phyloP scores from a whole-genome alignment of 2,888 invertebrate species.

The Nomada fucata region DNA sequence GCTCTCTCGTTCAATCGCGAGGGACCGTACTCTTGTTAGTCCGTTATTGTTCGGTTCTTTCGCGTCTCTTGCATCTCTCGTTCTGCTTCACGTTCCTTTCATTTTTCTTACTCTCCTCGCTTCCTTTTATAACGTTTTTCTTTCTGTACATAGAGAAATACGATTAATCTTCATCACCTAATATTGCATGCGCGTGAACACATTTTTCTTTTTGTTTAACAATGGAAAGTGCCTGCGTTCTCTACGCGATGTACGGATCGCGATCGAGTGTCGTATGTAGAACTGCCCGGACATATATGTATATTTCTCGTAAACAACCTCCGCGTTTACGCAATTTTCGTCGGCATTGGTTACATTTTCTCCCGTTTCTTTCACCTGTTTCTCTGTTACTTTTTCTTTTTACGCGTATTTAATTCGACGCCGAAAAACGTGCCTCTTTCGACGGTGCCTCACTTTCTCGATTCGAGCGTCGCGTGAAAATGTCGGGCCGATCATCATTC shows the following conservation, averaged over 20 bases:
- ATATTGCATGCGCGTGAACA: slow-evolving; percentile 81
- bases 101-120: slow-evolving; percentile 19
- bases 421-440: slow-evolving; percentile 39
- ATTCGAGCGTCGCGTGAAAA: background rate
- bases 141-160: slow-evolving; percentile 68
- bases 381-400: background rate
- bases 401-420: slow-evolving; percentile 33
- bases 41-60: slow-evolving; percentile 54
- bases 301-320: slow-evolving; percentile 21
- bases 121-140: slow-evolving; percentile 16
- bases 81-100: slow-evolving; percentile 33
- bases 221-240: slow-evolving; percentile 67
- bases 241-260: slow-evolving; percentile 10
- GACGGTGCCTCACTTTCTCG: slow-evolving; percentile 18
- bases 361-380: background rate
- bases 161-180: slow-evolving; percentile 74
- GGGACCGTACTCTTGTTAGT: slow-evolving; percentile 38
- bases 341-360: slow-evolving; percentile 40
- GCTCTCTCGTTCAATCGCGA: slow-evolving; percentile 45
- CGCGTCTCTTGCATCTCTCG: slow-evolving; percentile 22
- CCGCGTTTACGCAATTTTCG: slow-evolving; percentile 7
- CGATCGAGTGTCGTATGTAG: slow-evolving; percentile 63
- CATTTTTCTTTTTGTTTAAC: slow-evolving; percentile 66
- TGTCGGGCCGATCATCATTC: background rate
- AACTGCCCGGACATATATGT: slow-evolving; percentile 72